Evolutionary conservation across 2,888 invertebrate species (phyloP), one percentile per base, ranked within the genome.

Genomic region (Polyploca ridens): DNA sequence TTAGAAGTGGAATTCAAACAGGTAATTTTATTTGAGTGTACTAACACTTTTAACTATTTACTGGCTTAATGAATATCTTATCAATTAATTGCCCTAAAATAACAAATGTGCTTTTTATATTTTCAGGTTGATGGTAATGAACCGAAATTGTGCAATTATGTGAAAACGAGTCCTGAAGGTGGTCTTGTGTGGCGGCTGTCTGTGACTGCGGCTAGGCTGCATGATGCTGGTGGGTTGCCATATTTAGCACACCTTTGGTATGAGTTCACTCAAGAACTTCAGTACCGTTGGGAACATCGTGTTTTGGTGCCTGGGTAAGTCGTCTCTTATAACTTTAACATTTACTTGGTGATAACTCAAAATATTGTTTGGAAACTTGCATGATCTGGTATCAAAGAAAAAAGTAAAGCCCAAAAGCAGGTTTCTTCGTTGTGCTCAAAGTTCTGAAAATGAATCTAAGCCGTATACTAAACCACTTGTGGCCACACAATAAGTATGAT

Each of bases 161-260:
- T 97, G 57, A 97, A 99, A 91, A 97, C 98, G 0, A 97, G 98
- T 59, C 96, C 96, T 0, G 90, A 95, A 3, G 97, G 97, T 76
- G 96, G 98, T 2, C 91, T 99, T 58, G 96, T 97, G 0, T 97
- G 97, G 96, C 95, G 98, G 58, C 88, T 99, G 35, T 96, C 97
- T 0, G 95, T 97, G 35, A 94, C 97, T 38, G 94, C 97, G 71
- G 96, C 96, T 27, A 96, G 97, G 66, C 95, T 97, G 60, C 94
- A 96, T 63, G 96, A 97, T 71, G 96, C 96, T 54, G 96, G 97
- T 27, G 98, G 98, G 1, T 96, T 98, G 6, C 94, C 96, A 0
- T 96, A 97, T 62, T 94, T 98, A 64, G 97, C 98, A 0, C 98
- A 99, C 82, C 86, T 99, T 14, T 99, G 99, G 99, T 97, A 98